Base-by-base conservation (phyloP, 37 sponge, comb jelly and placozoan species). In the Agelas oroides region DNA sequence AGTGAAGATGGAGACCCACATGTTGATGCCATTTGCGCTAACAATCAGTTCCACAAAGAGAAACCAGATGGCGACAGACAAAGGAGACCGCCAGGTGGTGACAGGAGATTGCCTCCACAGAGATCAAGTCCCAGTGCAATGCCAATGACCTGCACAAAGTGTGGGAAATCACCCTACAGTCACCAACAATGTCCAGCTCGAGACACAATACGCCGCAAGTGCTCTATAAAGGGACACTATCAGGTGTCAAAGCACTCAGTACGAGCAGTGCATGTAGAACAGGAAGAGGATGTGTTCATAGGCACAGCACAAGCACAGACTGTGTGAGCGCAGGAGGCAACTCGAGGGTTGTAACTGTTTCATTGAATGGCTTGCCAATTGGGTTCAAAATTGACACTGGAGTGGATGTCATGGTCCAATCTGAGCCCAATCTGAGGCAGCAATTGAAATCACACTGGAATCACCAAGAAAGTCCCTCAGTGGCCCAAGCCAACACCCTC, bases 331-430 rank as follows among this genome's bases (percentile, higher is more conserved):
- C 8, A 8, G 46, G 46, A 3, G 8, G 19, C 52, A 62, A 59
- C 25, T 41, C 53, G 6, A 65, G 80, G 80, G 14, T 28, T 25
- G 55, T 65, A 15, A 28, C 67, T 8, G 5, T 79, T 5, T 27
- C 25, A 25, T 53, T 79, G 33, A 66, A 79, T 25, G 67, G 67
- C 19, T 37, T 24, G 32, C 80, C 80, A 24, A 55, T 66, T 46
- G 16, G 11, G 21, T 79, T 79, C 67, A 11, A 79, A 32, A 39
- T 79, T 13, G 80, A 79, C 53, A 79, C 80, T 3, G 80, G 80
- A 18, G 80, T 68, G 0, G 80, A 79, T 6, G 80, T 46, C 5
- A 65, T 15, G 0, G 68, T 65, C 1, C 25, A 65, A n/a, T 30
- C 80, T 5, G 67, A 36, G 31, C 24, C 24, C 14, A 28, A 1